phyloP scores from a whole-genome alignment of 2,113 vertebrate species.

The Gambusia affinis region DNA sequence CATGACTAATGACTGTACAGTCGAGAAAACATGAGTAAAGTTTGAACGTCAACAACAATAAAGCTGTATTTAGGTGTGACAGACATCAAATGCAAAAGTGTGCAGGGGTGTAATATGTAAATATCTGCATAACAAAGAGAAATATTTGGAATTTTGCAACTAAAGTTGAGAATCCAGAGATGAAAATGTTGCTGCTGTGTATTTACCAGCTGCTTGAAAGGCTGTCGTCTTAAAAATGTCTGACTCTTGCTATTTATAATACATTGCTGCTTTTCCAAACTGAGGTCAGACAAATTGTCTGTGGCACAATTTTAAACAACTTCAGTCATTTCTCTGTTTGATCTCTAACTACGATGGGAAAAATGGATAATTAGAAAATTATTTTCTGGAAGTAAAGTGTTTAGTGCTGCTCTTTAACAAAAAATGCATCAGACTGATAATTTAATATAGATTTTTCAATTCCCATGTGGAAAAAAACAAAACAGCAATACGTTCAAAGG shows the following conservation, averaged over 20 bases:
- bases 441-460: not conserved
- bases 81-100: constrained; percentile 45
- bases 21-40: constrained; percentile 65
- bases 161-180: constrained; percentile 38
- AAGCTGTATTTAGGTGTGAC: constrained; percentile 46
- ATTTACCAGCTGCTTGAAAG: constrained; percentile 16
- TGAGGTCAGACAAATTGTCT: too few species aligned
- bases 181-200: constrained; percentile 6
- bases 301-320: too few species aligned
- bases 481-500: too few species aligned
- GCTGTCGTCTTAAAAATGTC: constrained; percentile 12
- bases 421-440: not conserved
- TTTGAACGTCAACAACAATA: constrained; percentile 71
- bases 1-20: constrained; percentile 80
- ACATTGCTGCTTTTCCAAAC: too few species aligned
- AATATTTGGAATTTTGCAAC: constrained; percentile 34
- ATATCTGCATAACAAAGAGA: constrained; percentile 20
- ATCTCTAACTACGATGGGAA: too few species aligned
- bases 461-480: not conserved
- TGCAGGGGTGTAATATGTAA: constrained; percentile 45
- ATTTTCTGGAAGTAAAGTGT: not conserved
- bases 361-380: not conserved
- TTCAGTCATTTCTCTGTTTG: too few species aligned
- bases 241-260: too few species aligned
- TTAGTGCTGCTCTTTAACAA: not conserved